These are phyloP conservation scores for Sebastes diaconus DNA, from an alignment of 2,797 vertebrate genomes.

Conservation along the genomic window DNA sequence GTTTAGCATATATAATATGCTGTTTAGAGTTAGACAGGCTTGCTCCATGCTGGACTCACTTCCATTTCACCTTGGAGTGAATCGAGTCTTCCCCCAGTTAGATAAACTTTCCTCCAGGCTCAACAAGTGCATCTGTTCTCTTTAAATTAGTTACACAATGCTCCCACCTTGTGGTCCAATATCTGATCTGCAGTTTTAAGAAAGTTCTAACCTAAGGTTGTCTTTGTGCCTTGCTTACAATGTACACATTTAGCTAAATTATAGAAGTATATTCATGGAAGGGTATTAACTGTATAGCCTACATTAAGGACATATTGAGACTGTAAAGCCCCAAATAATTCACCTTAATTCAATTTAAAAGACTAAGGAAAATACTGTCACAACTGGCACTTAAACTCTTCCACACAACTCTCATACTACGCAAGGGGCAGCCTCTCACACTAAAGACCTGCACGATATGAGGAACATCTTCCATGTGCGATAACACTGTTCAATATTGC, in stretches of 20 bases:
- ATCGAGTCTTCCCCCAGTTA: background rate
- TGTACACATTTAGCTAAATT: background rate
- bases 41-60: background rate
- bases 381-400: too few relatives aligned
- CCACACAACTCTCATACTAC: too few relatives aligned
- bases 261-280: background rate
- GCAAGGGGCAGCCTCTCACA: too few relatives aligned
- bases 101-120: background rate
- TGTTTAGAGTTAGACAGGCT: background rate
- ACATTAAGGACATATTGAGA: background rate
- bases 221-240: background rate
- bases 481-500: too few relatives aligned
- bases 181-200: background rate
- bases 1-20: background rate
- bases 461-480: too few relatives aligned
- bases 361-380: background rate
- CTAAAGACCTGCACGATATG: too few relatives aligned
- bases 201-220: background rate
- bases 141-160: background rate
- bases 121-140: background rate
- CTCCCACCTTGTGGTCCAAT: slow-evolving; percentile 34
- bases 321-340: background rate
- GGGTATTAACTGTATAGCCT: background rate
- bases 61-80: background rate
- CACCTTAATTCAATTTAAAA: background rate